A percentile compares a stretch with the other conserved stretches of the same genome.
Conservation (phyloP, 1,140 invertebrate genomes). For the Leptinotarsa defecta region DNA sequence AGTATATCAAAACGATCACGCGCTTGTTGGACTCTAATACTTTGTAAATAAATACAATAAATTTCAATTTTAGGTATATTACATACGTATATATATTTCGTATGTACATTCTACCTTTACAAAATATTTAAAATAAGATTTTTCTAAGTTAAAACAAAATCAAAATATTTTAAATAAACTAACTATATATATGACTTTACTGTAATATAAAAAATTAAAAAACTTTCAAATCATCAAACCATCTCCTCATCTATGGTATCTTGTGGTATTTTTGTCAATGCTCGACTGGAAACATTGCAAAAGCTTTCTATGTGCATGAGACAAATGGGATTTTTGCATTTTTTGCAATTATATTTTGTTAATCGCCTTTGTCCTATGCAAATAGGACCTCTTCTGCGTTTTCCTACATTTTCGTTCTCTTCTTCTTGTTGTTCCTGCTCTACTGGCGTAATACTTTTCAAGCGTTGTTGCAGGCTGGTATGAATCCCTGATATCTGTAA, state of each 20-base stretch:
- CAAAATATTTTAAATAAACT: neutral
- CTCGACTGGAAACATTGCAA: neutral
- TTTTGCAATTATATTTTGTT: constrained; percentile 1
- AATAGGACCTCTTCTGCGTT: neutral
- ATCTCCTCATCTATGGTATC: neutral
- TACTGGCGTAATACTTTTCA: neutral
- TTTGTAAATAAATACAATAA: too few relatives aligned
- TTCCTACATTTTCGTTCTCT: neutral
- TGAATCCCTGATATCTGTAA: too few relatives aligned
- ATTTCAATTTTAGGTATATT: too few relatives aligned
- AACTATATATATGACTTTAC: neutral
- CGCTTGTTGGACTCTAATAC: too few relatives aligned
- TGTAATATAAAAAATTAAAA: neutral
- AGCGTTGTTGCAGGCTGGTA: too few relatives aligned
- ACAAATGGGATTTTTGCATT: neutral
- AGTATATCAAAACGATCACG: too few relatives aligned
- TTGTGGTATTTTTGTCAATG: neutral
- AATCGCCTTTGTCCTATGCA: neutral
- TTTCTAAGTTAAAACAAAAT: neutral
- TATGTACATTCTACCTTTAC: neutral
- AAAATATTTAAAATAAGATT: neutral
- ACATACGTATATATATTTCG: too few relatives aligned
- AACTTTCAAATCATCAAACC: neutral
- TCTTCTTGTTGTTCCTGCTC: neutral
- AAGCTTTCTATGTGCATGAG: neutral